Percentiles rank a stretch among this genome's conserved stretches.
phyloP scores from a whole-genome alignment of 2,888 invertebrate genomes.

The Brachynemurus nebulosus region DNA sequence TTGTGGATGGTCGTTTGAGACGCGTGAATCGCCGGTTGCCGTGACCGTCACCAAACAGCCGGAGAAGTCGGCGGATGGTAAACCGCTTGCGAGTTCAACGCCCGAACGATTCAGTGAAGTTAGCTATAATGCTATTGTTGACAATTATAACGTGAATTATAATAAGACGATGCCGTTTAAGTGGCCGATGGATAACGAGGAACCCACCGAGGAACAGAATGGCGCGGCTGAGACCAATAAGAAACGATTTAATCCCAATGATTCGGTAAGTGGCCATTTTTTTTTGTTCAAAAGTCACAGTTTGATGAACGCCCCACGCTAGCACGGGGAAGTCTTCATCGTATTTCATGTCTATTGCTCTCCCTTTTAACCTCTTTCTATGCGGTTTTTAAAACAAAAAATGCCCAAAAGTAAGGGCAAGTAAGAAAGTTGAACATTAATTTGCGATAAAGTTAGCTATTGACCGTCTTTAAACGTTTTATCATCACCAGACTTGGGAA shows the following conservation, averaged over 20 bases:
- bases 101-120: slow-evolving; percentile 29
- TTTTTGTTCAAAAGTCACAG: too few relatives aligned
- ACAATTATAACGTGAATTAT: slow-evolving; percentile 33
- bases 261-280: slow-evolving; percentile 1
- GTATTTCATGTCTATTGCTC: too few relatives aligned
- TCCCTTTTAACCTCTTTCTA: too few relatives aligned
- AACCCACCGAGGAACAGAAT: background rate
- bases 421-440: too few relatives aligned
- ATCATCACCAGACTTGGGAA: too few relatives aligned
- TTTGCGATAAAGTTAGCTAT: too few relatives aligned
- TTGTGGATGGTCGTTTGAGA: slow-evolving; percentile 47
- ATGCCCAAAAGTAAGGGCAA: too few relatives aligned
- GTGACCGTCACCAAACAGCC: slow-evolving; percentile 9
- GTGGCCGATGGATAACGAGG: background rate
- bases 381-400: too few relatives aligned
- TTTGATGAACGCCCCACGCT: too few relatives aligned
- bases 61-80: slow-evolving; percentile 8
- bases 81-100: background rate
- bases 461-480: too few relatives aligned
- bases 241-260: background rate
- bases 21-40: slow-evolving; percentile 5
- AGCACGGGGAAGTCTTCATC: too few relatives aligned
- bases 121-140: slow-evolving; percentile 44
- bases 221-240: background rate
- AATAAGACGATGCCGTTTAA: background rate